These are phyloP conservation scores for Meloidogyne chitwoodi DNA, from an alignment of 1,140 invertebrate genomes.

Conservation along the genomic window DNA sequence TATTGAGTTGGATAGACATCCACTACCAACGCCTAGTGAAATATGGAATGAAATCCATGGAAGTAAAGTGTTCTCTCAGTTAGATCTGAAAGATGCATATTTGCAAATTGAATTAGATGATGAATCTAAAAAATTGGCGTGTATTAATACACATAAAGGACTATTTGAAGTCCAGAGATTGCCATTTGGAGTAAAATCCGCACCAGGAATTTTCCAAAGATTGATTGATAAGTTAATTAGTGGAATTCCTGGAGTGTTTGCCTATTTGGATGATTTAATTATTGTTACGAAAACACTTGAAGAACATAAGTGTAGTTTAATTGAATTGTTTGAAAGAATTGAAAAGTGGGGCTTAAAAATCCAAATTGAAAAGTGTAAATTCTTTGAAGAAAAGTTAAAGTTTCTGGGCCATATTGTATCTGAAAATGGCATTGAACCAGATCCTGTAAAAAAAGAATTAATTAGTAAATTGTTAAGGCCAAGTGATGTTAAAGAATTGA, in stretches of 20 bases:
- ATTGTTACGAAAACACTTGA: background rate
- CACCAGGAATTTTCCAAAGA: constrained; percentile 63
- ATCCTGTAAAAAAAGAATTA: background rate
- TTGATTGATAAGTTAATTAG: constrained; percentile 61
- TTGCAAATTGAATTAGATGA: constrained; percentile 36
- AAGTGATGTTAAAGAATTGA: background rate
- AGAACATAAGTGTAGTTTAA: constrained; percentile 21
- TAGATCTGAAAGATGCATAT: too few species aligned
- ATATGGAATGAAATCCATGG: constrained; percentile 34
- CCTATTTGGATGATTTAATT: constrained; percentile 37
- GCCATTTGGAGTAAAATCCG: constrained; percentile 63
- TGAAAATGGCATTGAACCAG: background rate
- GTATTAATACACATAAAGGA: constrained; percentile 37
- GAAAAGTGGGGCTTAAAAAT: constrained; percentile 14
- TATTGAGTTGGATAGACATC: too few species aligned
- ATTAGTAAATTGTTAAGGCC: background rate
- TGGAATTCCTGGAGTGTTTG: constrained; percentile 19
- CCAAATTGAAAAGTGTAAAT: background rate
- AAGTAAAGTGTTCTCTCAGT: constrained; percentile 31
- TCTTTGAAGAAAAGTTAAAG: background rate
- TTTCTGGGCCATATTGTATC: background rate
- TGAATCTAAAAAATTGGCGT: constrained; percentile 25
- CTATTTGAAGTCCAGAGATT: constrained; percentile 60
- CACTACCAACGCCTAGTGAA: constrained; percentile 47
- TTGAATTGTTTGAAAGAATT: constrained; percentile 17